These are phyloP conservation scores for Dichetophora obliterata DNA, from an alignment of 2,888 invertebrate genomes.

Conservation along the genomic window DNA sequence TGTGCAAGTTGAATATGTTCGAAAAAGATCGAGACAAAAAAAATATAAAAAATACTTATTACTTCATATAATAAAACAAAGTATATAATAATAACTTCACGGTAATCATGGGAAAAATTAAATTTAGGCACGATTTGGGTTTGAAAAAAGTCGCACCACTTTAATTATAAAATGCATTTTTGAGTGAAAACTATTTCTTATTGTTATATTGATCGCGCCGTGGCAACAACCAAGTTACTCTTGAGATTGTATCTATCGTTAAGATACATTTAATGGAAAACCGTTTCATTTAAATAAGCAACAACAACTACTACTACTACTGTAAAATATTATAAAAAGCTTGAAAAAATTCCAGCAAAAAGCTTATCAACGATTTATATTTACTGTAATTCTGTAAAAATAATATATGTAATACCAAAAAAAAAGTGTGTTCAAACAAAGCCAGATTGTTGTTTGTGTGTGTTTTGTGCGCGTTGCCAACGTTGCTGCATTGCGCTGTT, in stretches of 20 bases:
- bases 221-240: too few species aligned
- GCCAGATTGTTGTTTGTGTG: not conserved
- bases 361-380: not conserved
- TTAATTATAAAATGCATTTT: too few species aligned
- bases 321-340: not conserved
- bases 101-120: not conserved
- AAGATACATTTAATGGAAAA: too few species aligned
- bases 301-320: not conserved
- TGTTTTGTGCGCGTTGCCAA: slow-evolving; percentile 10
- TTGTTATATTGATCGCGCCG: too few species aligned
- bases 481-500: not conserved
- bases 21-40: slow-evolving; percentile 31
- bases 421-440: slow-evolving; percentile 2
- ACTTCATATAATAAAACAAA: not conserved
- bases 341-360: not conserved
- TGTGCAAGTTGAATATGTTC: slow-evolving; percentile 22
- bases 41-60: slow-evolving; percentile 13
- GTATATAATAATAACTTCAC: not conserved
- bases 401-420: not conserved
- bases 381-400: too few species aligned
- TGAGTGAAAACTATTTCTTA: too few species aligned
- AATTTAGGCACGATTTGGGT: not conserved
- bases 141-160: too few species aligned
- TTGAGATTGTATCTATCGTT: too few species aligned
- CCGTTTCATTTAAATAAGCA: too few species aligned